Evolutionary conservation across 2,113 vertebrate genomes (phyloP), one percentile per base, ranked within the genome.

Genomic region (Cygnus atratus): DNA sequence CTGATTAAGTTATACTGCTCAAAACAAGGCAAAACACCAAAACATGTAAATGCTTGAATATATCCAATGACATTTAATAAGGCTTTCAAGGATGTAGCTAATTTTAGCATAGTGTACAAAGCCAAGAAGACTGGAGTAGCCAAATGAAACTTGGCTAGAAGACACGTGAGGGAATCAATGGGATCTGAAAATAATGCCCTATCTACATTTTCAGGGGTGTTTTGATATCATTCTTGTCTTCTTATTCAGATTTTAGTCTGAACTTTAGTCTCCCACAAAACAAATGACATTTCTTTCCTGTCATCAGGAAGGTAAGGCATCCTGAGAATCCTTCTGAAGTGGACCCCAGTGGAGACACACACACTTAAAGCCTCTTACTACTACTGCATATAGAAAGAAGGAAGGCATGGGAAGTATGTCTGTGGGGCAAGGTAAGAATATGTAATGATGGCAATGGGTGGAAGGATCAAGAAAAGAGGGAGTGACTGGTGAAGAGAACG

Each of bases 21-120:
- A 93, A 95, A 96, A 96, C 87, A 96, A 93, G 81, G 78, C 55
- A 93, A 93, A 95, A 91, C 81, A 95, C 74, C 81, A 85, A 92
- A 95, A 95, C 75, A 91, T 54, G 37, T 67, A 91, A 90, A 83
- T 74, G 41, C 81, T 91, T 91, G 92, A 92, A 70, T 80, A 79
- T 70, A 82, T 63, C 48, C 91, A 95, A 58, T 87, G 91, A 70
- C 78, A 89, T 92, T 94, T 96, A 85, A 78, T 61, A 93, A 41
- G 18, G 13, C 54, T 85, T 94, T 94, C 84, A 93, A 76, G 44
- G 74, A 74, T 54, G 67, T 28, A 81, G 50, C 63, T 94, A 94
- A 89, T 95, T 96, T 95, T 94, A 95, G 50, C 52, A 44, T 57
- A 66, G 28, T 46, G 35, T 33, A 77, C 28, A 81, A 88, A 88